Base-by-base conservation (phyloP, 2,888 invertebrate species). In the Andrena bicolor region DNA sequence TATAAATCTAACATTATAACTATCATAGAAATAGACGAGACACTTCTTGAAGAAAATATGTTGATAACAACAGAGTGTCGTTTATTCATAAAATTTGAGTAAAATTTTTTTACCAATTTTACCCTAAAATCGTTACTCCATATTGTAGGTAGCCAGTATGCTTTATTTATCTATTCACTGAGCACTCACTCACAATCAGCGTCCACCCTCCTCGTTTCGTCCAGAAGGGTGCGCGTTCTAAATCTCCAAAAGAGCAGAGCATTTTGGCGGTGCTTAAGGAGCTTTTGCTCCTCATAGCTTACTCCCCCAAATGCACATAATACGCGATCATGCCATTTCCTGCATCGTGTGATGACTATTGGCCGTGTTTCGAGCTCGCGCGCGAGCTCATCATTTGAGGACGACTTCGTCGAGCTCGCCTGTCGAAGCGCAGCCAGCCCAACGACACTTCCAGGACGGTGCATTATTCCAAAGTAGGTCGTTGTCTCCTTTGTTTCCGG, bases 381-480 rank as follows among this genome's bases (percentile, higher is more conserved):
- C 35, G 70, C 23, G 23, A 23, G 80, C 80, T 82, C 82, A 75
- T 80, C 85, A 72, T 84, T 79, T 87, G 69, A 51, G 7, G 64
- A 61, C 28, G 23, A 79, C 69, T 84, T 86, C 81, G 74, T 53
- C 66, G 79, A 75, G 75, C 58, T 69, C 58, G 78, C 63, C 71
- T 58, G 26, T 49, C 5, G 8, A 63, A 28, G 32, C 23, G 30
- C 60, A 56, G 66, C 61, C 60, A 60, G 23, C 41, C 35, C 32
- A n/a, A 73, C 41, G n/a, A 28, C 30, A 26, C 35, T 64, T 28
- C 30, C 13, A 51, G 51, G 10, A 58, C 35, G 26, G 10, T 61
- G 71, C 28, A 72, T 80, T 80, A 80, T 61, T 35, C 20, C 30
- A 30, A 71, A 80, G 28, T 75, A 20, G 74, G 66, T 74, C 74